Base-by-base conservation (phyloP, 2,797 vertebrate genomes). In the Pseudochirops corinnae region DNA sequence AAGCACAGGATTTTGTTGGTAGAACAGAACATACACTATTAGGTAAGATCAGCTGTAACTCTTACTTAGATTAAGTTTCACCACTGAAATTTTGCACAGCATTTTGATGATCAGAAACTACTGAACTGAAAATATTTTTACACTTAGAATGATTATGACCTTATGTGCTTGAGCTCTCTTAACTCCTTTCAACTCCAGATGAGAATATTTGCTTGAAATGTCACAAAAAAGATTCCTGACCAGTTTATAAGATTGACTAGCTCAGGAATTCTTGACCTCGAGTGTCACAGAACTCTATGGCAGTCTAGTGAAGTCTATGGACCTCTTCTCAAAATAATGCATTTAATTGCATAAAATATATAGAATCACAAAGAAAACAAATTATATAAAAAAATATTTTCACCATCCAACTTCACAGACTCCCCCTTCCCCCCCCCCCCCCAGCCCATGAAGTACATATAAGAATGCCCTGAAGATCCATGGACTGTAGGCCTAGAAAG, bases 341-440 rank as follows among this genome's bases (percentile, higher is more conserved):
- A 21, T 74, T 74, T 39, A 74, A 74, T 39, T 74, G 39, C 7
- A 46, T 46, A 82, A 46, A 82, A 82, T 46, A 46, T 16, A 46
- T 4, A 82, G 74, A 82, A 82, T 46, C 21, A 82, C 39, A 82
- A 74, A 82, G 74, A 9, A 82, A 82, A 82, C 39, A 82, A 82
- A 46, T 46, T 46, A 46, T 46, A 46, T 82, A 24, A 0, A 26
- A 82, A 82, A 9, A 10, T 46, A 21, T 82, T 82, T 82, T 82
- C 21, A 46, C 24, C 39, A 82, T 46, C 4, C 74, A 82, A 46
- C 21, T 82, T 82, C 39, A 62, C 5, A 82, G 21, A 74, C 31
- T 13, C 2, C 18, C 0, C 14, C 5, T 13, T 10, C 18, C 0
- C 14, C 5, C 62, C 14, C n/a, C 1, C 6, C n/a, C n/a, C 18